Evolutionary conservation across 2,113 vertebrate species (phyloP).

Genomic region (Rynchops niger): DNA sequence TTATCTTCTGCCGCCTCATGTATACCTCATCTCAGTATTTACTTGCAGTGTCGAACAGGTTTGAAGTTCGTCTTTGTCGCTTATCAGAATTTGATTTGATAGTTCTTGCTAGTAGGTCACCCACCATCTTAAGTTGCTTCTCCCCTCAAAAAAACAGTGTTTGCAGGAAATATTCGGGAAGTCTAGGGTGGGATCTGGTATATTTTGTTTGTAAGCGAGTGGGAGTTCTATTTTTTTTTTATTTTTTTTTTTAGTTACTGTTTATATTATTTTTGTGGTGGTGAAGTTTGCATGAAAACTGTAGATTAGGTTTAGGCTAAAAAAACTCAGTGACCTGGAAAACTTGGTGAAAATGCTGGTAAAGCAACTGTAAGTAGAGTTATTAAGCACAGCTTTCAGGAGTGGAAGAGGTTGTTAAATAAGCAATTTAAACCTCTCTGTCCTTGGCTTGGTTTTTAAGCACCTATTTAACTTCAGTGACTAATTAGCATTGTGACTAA

Average conservation of each 20-base stretch:
- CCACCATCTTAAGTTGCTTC: background rate
- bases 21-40: background rate
- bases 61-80: background rate
- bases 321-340: background rate
- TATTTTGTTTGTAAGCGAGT: background rate
- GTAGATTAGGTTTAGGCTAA: background rate
- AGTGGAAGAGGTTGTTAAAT: constrained; percentile 1
- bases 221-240: background rate
- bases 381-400: background rate
- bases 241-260: background rate
- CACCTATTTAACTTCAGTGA: background rate
- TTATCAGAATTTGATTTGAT: background rate
- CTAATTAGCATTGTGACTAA: constrained; percentile 23
- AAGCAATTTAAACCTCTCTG: background rate
- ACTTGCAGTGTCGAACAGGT: background rate
- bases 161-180: background rate
- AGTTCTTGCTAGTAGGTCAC: background rate
- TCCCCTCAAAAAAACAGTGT: background rate
- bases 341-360: background rate
- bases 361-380: background rate
- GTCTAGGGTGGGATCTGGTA: background rate
- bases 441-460: constrained; percentile 25
- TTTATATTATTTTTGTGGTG: background rate
- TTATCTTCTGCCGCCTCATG: background rate
- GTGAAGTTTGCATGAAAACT: background rate